Percentiles rank a stretch among this genome's conserved stretches.
phyloP scores from a whole-genome alignment of 2,113 vertebrate genomes.

The Cacatua alba region DNA sequence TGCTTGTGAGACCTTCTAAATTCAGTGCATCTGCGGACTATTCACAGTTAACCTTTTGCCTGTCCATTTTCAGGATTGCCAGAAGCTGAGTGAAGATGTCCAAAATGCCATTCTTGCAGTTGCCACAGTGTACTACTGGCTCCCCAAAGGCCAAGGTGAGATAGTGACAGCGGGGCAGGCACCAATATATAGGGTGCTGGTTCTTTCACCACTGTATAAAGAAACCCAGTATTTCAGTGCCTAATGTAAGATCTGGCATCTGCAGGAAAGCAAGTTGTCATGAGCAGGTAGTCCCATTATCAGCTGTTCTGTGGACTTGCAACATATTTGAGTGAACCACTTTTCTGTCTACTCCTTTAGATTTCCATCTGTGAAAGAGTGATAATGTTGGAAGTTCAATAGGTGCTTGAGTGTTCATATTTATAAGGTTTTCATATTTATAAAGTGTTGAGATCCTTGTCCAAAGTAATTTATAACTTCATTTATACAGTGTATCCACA shows the following conservation, averaged over 20 bases:
- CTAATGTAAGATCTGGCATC: neutral
- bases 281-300: neutral
- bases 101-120: constrained; percentile 79
- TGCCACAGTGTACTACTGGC: constrained; percentile 84
- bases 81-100: constrained; percentile 77
- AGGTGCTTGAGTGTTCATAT: neutral
- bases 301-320: neutral
- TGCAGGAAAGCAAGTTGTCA: neutral
- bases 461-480: neutral
- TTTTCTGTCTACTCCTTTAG: neutral
- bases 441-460: neutral
- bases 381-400: neutral
- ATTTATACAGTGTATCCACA: neutral
- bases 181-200: neutral
- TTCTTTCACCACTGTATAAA: neutral
- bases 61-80: constrained; percentile 74
- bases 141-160: constrained; percentile 92
- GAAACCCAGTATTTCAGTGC: neutral
- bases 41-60: neutral
- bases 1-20: neutral
- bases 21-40: fast-evolving
- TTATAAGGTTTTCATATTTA: neutral
- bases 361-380: neutral
- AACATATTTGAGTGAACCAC: neutral
- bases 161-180: neutral